Evolutionary conservation across 1,140 invertebrate species (phyloP), one percentile per base, ranked within the genome.

Genomic region (Drosophila eugracilis): DNA sequence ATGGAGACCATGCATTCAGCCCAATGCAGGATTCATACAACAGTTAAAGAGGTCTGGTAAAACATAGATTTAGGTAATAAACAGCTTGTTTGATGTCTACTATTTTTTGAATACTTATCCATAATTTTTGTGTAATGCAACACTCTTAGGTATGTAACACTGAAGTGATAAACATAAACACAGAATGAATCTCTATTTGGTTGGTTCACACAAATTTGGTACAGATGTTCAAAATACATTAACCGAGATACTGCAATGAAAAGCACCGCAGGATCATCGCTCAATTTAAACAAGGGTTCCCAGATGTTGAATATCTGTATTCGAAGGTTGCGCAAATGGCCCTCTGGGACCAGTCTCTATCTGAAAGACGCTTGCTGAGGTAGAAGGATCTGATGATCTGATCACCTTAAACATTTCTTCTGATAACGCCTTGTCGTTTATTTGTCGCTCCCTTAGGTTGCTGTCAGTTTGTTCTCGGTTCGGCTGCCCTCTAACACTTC

Each of bases 11-110:
- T 94, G 93, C 76, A 94, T 96, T 66, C 94, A 94, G 85, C 97
- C 97, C 37, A 98, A 97, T 92, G 93, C 92, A 45, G 97, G 97
- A 7, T 98, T 98, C 93, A 91, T 94, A 54, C 93, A 92, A 66
- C 96, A 97, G 91, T 91, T 96, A 17, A 88, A 75, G 14, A 62
- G 47, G 12, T 73, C 48, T 47, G 28, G 7, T 21, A 76, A 50
- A 59, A 24, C 37, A 5, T 32, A 49, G 2, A 42, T 24, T n/a
- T 10, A 39, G 10, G n/a, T 14, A 32, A n/a, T 24, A 26, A 63
- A 12, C 17, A 9, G 12, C n/a, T 26, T 17, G 22, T 39, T 39
- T 45, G 15, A 15, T 34, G 44, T 49, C 14, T 14, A 50, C 14
- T 21, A 47, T 4, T 30, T 26, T 24, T 47, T 14, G 19, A 14